Percentiles rank a stretch among this genome's conserved stretches.
phyloP scores from a whole-genome alignment of 2,797 vertebrate genomes.

The Leptatherina wallacei region DNA sequence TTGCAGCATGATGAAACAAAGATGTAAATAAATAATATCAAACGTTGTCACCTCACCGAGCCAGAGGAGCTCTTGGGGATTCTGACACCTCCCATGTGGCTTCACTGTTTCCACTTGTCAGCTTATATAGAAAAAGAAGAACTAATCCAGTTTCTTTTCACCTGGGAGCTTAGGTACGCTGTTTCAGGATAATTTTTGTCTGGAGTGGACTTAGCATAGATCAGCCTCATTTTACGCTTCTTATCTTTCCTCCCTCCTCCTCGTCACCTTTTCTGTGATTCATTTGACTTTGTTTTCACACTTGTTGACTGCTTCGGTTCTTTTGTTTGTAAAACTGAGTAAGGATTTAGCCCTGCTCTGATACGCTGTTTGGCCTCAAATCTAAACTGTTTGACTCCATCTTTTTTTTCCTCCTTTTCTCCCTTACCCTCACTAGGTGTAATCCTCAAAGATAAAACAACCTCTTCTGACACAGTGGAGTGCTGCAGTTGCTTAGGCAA shows the following conservation, averaged over 20 bases:
- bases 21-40: slow-evolving; percentile 73
- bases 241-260: slow-evolving; percentile 59
- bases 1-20: slow-evolving; percentile 48
- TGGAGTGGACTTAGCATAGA: slow-evolving; percentile 77
- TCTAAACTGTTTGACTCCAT: slow-evolving; percentile 69
- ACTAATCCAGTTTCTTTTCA: slow-evolving; percentile 65
- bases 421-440: slow-evolving; percentile 44
- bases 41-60: slow-evolving; percentile 59
- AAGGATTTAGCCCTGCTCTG: slow-evolving; percentile 67
- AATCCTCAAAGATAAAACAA: slow-evolving; percentile 78
- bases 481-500: slow-evolving; percentile 79
- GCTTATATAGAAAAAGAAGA: slow-evolving; percentile 36
- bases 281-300: slow-evolving; percentile 60
- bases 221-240: slow-evolving; percentile 67
- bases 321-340: slow-evolving; percentile 69
- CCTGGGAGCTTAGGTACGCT: slow-evolving; percentile 61
- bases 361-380: slow-evolving; percentile 67
- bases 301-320: slow-evolving; percentile 64
- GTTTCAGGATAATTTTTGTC: slow-evolving; percentile 66
- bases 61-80: slow-evolving; percentile 41
- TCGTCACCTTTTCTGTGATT: slow-evolving; percentile 66
- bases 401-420: slow-evolving; percentile 17
- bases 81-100: slow-evolving; percentile 61
- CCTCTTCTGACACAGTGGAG: slow-evolving; percentile 70
- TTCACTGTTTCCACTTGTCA: slow-evolving; percentile 63